Conservation (phyloP, 2,888 invertebrate genomes). For the Pollenia amentaria region DNA sequence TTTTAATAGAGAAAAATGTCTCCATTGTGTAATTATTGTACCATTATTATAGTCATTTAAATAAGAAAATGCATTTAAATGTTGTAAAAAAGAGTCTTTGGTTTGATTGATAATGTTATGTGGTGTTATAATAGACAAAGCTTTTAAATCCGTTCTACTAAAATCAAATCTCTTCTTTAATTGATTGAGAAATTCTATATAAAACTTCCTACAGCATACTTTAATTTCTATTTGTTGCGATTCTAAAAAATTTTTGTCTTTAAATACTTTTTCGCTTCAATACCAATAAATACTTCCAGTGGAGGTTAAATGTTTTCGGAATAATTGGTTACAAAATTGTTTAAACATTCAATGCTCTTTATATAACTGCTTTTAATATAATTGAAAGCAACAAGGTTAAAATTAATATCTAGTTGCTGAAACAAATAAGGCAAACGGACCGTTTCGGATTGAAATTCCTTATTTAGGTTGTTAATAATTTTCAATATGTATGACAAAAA, state of each 20-base stretch:
- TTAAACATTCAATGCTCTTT: neutral
- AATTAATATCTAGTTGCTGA: no score
- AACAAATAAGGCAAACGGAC: no score
- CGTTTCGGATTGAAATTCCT: no score
- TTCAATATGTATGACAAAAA: neutral
- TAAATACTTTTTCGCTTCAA: constrained; percentile 19
- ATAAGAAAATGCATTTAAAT: no score
- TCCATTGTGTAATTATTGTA: no score
- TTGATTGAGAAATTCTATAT: constrained; percentile 22
- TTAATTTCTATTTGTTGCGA: constrained; percentile 15
- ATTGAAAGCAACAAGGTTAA: constrained; percentile 11
- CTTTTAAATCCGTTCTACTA: neutral
- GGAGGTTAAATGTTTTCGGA: neutral
- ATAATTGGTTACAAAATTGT: constrained; percentile 22
- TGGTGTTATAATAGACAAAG: constrained; percentile 24
- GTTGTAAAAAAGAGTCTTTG: constrained; percentile 1
- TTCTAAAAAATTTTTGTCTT: neutral
- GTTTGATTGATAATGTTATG: constrained; percentile 21
- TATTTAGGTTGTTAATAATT: no score
- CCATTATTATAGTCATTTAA: no score
- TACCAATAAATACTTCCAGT: constrained; percentile 13
- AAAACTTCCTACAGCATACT: neutral
- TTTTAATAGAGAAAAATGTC: no score
- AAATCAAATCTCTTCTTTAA: constrained; percentile 8
- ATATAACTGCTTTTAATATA: neutral